These are phyloP conservation scores for Drosophila nigricruria DNA, from an alignment of 2,888 invertebrate species.

Conservation along the genomic window DNA sequence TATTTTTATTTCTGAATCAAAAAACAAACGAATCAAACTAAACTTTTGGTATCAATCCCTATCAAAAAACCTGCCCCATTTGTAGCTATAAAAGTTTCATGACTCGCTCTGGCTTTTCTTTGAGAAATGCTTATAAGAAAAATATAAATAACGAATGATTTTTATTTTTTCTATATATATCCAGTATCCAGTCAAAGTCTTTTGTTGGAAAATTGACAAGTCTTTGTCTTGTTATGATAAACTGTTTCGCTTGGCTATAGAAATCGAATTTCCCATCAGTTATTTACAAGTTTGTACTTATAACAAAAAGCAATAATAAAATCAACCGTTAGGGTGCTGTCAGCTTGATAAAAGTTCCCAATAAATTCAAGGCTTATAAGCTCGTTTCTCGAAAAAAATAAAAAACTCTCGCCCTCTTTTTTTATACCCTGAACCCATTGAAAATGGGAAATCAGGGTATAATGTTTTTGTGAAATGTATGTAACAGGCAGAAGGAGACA, in stretches of 20 bases:
- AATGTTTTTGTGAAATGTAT: too few species aligned
- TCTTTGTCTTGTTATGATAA: conserved; percentile 12
- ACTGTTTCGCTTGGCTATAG: conserved; percentile 11
- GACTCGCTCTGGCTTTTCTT: too few species aligned
- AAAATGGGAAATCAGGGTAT: too few species aligned
- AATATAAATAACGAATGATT: neutral
- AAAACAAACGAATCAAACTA: neutral
- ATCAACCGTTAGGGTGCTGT: conserved; percentile 51
- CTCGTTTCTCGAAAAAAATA: conserved; percentile 6
- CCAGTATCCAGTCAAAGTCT: neutral
- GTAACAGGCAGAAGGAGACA: too few species aligned
- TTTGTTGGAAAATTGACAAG: conserved; percentile 15
- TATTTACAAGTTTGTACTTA: conserved; percentile 23
- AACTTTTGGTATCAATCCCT: neutral
- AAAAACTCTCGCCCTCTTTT: conserved; percentile 36
- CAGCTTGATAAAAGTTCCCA: conserved; percentile 45
- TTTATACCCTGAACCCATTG: too few species aligned
- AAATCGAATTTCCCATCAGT: conserved; percentile 25
- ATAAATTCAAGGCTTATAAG: conserved; percentile 55
- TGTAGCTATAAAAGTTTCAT: neutral
- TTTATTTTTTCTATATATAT: neutral
- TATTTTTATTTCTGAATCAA: too few species aligned
- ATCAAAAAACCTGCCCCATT: neutral
- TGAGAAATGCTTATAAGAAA: neutral
- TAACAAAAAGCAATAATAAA: conserved; percentile 13